A percentile compares a stretch with the other conserved stretches of the same genome.
Conservation (phyloP, 2,888 invertebrate genomes). For the Agrypnus murinus region DNA sequence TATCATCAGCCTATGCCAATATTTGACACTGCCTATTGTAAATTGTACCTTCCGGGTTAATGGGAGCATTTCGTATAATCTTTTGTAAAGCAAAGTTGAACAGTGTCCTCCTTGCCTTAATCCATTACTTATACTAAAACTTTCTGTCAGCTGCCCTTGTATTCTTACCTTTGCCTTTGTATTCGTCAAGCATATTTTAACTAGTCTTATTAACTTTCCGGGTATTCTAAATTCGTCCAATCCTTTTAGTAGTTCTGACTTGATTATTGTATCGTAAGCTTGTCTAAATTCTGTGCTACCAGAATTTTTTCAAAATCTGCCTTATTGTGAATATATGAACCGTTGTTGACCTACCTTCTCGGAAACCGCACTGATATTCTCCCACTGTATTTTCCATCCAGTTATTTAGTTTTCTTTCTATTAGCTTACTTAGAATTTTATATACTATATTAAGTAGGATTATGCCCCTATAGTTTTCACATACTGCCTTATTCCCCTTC, state of each 20-base stretch:
- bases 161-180: constrained; percentile 15
- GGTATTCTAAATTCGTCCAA: neutral
- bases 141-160: constrained; percentile 8
- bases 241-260: constrained; percentile 9
- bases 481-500: constrained; percentile 8
- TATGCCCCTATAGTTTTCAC: constrained; percentile 21
- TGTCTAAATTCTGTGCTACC: constrained; percentile 7
- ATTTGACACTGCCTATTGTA: constrained; percentile 12
- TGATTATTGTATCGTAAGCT: constrained; percentile 16
- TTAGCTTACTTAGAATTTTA: neutral
- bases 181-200: neutral
- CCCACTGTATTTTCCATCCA: too few relatives aligned
- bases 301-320: constrained; percentile 10
- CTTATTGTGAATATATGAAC: constrained; percentile 13
- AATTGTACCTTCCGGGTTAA: constrained; percentile 9
- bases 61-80: constrained; percentile 13
- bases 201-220: neutral
- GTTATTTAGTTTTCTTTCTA: neutral
- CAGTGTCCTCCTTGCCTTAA: constrained; percentile 22
- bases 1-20: constrained; percentile 9
- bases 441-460: constrained; percentile 8
- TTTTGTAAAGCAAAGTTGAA: neutral
- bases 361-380: constrained; percentile 26
- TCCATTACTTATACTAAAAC: constrained; percentile 17
- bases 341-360: too few relatives aligned